phyloP scores from a whole-genome alignment of 2,888 invertebrate genomes.

The Andrena trimmerana region DNA sequence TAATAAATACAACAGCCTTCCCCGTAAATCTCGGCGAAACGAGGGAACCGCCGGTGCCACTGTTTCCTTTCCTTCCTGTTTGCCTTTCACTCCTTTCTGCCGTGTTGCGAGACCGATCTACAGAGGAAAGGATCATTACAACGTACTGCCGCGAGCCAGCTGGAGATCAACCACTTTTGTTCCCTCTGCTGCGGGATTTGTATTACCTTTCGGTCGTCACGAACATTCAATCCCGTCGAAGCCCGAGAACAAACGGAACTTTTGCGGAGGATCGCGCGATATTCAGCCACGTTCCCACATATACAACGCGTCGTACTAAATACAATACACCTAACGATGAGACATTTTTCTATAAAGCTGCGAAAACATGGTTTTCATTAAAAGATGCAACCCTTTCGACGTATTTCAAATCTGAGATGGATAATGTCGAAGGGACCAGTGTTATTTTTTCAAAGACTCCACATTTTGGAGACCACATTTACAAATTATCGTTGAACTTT shows the following conservation, averaged over 20 bases:
- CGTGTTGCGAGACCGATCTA: conserved; percentile 45
- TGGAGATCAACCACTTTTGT: conserved; percentile 53
- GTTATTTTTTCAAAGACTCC: not conserved
- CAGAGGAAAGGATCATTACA: conserved; percentile 71
- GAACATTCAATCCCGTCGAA: not conserved
- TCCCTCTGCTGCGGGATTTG: conserved; percentile 21
- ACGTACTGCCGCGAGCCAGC: conserved; percentile 61
- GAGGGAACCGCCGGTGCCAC: conserved; percentile 61
- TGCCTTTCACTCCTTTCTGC: conserved; percentile 59
- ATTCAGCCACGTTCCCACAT: not conserved
- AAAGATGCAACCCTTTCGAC: too few relatives aligned
- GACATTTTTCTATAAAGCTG: too few relatives aligned
- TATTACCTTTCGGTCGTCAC: conserved; percentile 9
- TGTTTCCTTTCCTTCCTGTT: conserved; percentile 40
- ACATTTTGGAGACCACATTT: not conserved
- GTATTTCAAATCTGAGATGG: too few relatives aligned
- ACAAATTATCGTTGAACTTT: not conserved
- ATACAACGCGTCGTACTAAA: not conserved
- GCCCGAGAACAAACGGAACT: not conserved
- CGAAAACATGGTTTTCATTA: too few relatives aligned
- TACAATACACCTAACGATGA: not conserved
- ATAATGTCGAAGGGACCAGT: not conserved
- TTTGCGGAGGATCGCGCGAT: not conserved
- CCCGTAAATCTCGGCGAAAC: conserved; percentile 70
- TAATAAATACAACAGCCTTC: conserved; percentile 66